phyloP scores from a whole-genome alignment of 2,113 vertebrate genomes.

The Dasyornis broadbenti region DNA sequence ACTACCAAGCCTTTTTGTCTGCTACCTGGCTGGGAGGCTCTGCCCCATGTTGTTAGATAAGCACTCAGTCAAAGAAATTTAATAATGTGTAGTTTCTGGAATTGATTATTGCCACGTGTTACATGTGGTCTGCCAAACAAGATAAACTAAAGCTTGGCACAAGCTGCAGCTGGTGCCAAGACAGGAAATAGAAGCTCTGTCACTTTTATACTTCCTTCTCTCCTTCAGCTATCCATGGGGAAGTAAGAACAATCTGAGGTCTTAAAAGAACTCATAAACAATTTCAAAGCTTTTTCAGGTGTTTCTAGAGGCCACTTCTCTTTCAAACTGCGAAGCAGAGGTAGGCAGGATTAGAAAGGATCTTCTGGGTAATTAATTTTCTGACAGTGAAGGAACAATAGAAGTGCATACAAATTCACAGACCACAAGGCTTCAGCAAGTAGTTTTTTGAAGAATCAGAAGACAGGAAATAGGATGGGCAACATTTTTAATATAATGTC shows the following conservation, averaged over 20 bases:
- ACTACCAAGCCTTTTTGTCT: neutral
- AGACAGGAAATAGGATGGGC: neutral
- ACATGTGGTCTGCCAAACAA: neutral
- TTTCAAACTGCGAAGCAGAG: neutral
- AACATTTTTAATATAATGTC: neutral
- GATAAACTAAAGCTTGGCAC: neutral
- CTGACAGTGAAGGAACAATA: neutral
- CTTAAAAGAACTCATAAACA: neutral
- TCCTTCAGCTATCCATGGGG: neutral
- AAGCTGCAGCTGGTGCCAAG: neutral
- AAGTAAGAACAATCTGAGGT: neutral
- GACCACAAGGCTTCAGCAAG: neutral
- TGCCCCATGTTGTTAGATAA: neutral
- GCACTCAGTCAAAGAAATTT: neutral
- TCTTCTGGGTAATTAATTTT: neutral
- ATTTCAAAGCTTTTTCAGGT: neutral
- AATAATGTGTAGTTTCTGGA: neutral
- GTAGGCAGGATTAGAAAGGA: neutral
- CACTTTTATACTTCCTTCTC: neutral
- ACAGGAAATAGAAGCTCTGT: neutral
- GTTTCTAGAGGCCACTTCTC: neutral
- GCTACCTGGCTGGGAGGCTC: neutral
- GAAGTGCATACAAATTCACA: neutral
- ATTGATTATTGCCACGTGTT: neutral
- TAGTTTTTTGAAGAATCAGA: neutral